A percentile compares a stretch with the other conserved stretches of the same genome.
phyloP scores from a whole-genome alignment of 64 coral and sea anemone species.

The Orbicella faveolata region DNA sequence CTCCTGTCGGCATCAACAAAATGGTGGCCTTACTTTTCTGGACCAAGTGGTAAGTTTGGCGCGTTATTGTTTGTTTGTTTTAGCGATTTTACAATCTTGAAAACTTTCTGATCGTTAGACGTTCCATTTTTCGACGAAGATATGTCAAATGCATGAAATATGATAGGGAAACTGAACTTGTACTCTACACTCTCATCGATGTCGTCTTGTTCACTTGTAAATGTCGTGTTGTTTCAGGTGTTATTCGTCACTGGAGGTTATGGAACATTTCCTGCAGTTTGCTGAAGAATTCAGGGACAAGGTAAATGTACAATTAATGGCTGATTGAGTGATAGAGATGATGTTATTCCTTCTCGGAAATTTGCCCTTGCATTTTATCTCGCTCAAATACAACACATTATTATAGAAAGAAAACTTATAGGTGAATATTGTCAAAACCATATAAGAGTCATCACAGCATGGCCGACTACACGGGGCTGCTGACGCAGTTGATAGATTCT shows the following conservation, averaged over 20 bases:
- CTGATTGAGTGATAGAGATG: too few species aligned
- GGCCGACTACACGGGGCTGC: background rate
- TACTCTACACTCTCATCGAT: too few species aligned
- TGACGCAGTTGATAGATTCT: background rate
- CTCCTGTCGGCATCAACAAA: constrained; percentile 16
- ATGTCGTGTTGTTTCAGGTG: constrained; percentile 21
- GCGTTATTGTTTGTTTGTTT: background rate
- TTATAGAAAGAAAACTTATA: too few species aligned
- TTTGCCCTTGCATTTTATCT: background rate
- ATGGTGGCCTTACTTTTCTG: constrained; percentile 75
- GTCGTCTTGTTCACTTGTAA: background rate
- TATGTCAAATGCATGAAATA: too few species aligned
- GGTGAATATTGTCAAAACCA: too few species aligned
- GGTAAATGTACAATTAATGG: constrained; percentile 18
- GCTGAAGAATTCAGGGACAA: constrained; percentile 50
- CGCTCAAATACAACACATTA: too few species aligned
- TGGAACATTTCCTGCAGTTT: constrained; percentile 53
- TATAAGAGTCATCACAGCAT: too few species aligned
- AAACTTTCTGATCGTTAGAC: too few species aligned
- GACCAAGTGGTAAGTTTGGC: constrained; percentile 76
- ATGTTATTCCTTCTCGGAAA: background rate
- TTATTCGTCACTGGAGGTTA: constrained; percentile 40
- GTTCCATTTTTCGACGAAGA: too few species aligned
- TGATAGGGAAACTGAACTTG: too few species aligned
- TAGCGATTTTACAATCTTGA: background rate